These are phyloP conservation scores for Eupithecia insigniata DNA, from an alignment of 2,888 invertebrate genomes.

Conservation along the genomic window DNA sequence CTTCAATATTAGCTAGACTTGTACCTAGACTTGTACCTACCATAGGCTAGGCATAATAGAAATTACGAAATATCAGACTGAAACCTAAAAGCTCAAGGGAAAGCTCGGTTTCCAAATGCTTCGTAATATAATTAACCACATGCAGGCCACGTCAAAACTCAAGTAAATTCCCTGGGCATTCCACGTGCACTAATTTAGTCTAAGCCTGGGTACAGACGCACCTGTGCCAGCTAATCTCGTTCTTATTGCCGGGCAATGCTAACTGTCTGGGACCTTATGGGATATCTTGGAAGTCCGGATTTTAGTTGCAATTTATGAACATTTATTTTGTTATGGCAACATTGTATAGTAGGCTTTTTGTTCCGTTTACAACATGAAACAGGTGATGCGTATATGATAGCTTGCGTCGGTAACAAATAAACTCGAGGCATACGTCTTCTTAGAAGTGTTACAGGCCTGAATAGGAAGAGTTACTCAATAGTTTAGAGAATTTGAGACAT, in stretches of 20 bases:
- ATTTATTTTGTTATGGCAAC: neutral
- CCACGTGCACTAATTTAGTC: conserved; percentile 52
- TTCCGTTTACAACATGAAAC: neutral
- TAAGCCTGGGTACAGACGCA: conserved; percentile 49
- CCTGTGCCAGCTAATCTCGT: conserved; percentile 56
- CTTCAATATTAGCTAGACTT: neutral
- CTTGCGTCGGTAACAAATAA: too few relatives aligned
- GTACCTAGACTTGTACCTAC: neutral
- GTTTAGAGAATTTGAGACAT: too few relatives aligned
- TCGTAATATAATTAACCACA: conserved; percentile 10
- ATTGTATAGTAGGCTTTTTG: neutral
- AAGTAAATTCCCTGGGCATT: conserved; percentile 27
- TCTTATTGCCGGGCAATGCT: conserved; percentile 47
- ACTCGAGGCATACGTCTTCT: too few relatives aligned
- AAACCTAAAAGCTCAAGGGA: conserved; percentile 4
- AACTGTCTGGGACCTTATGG: conserved; percentile 36
- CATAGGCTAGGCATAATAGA: neutral
- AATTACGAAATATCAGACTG: neutral
- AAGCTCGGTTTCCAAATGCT: conserved; percentile 13
- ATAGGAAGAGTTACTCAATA: too few relatives aligned
- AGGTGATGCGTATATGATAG: neutral
- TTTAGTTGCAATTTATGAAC: conserved; percentile 14
- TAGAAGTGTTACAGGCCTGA: neutral
- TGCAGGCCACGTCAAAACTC: conserved; percentile 27
- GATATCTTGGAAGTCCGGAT: conserved; percentile 28